Percentiles rank a stretch among this genome's conserved stretches.
Evolutionary conservation across 1,140 invertebrate genomes (phyloP).

Genomic region (Mylabris phalerata): DNA sequence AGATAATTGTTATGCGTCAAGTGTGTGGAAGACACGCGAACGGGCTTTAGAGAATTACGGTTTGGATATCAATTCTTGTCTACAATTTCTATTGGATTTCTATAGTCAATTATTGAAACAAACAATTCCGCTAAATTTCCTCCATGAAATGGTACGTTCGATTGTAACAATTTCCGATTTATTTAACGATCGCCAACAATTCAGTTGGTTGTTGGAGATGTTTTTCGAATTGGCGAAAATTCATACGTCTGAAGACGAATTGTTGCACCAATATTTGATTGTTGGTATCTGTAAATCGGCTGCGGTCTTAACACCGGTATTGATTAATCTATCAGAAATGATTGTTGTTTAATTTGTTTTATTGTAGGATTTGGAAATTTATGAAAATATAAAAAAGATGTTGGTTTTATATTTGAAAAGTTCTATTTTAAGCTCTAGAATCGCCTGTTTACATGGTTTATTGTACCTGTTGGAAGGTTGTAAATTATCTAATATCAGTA

Average conservation of each 20-base stretch:
- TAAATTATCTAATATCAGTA: constrained; percentile 49
- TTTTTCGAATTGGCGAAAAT: constrained; percentile 56
- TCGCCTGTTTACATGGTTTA: constrained; percentile 65
- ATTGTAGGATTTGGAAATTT: constrained; percentile 48
- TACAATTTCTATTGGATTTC: constrained; percentile 78
- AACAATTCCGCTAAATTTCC: constrained; percentile 52
- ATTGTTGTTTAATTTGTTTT: not conserved
- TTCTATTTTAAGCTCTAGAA: constrained; percentile 57
- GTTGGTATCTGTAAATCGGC: constrained; percentile 64
- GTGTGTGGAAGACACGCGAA: constrained; percentile 38
- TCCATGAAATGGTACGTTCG: constrained; percentile 62
- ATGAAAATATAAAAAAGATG: constrained; percentile 56
- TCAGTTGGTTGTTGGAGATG: constrained; percentile 64
- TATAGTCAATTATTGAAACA: constrained; percentile 67
- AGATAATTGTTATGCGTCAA: constrained; percentile 31
- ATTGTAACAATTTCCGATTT: constrained; percentile 63
- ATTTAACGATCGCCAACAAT: constrained; percentile 63
- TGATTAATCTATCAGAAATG: constrained; percentile 1
- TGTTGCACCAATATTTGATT: constrained; percentile 62
- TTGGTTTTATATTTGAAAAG: constrained; percentile 59
- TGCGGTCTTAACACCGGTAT: constrained; percentile 55
- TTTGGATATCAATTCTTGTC: constrained; percentile 76
- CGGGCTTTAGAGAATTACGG: constrained; percentile 46
- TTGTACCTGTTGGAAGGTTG: constrained; percentile 68
- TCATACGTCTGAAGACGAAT: constrained; percentile 62